These are phyloP conservation scores for Lophotriccus pileatus DNA, from an alignment of 2,797 vertebrate genomes.

Conservation along the genomic window DNA sequence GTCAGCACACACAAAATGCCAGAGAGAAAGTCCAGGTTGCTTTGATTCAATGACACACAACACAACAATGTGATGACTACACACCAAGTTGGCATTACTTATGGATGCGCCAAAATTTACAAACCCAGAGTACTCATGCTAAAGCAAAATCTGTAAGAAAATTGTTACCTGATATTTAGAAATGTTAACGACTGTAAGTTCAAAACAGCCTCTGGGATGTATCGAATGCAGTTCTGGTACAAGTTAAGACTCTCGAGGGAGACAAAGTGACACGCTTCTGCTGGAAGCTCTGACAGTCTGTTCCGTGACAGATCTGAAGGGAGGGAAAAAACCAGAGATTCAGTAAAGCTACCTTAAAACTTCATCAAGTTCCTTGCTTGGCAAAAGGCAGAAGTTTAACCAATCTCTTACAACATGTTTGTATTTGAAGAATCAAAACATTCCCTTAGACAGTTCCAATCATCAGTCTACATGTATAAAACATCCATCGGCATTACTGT, in stretches of 20 bases:
- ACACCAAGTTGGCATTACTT: background rate
- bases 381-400: background rate
- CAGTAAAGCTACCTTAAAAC: background rate
- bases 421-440: background rate
- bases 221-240: slow-evolving; percentile 96
- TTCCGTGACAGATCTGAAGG: slow-evolving; percentile 90
- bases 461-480: background rate
- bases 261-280: slow-evolving; percentile 90
- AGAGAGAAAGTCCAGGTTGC: background rate
- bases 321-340: background rate
- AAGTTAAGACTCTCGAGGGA: slow-evolving; percentile 94
- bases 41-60: background rate
- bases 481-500: background rate
- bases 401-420: background rate
- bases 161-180: slow-evolving; percentile 92
- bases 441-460: background rate
- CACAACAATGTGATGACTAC: background rate
- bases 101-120: background rate
- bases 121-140: background rate
- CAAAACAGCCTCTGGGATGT: slow-evolving; percentile 87
- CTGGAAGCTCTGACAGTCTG: slow-evolving; percentile 89
- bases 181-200: slow-evolving; percentile 92
- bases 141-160: background rate
- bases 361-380: background rate
- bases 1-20: background rate